Conservation (phyloP, 2,113 vertebrate genomes). For the Balaeniceps rex region DNA sequence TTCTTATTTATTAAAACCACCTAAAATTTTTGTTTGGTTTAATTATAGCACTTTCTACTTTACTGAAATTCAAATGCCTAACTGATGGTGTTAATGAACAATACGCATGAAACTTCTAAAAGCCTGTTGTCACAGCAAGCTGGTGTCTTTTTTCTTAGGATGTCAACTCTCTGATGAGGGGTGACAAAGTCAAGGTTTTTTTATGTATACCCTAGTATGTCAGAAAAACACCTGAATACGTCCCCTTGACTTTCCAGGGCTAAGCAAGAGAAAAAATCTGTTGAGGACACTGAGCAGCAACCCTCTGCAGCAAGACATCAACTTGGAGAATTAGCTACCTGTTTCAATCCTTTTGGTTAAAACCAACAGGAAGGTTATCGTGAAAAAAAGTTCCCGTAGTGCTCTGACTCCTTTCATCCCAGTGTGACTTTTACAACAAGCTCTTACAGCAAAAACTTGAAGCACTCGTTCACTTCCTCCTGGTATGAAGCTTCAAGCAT, state of each 20-base stretch:
- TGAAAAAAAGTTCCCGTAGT: neutral
- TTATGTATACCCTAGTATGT: neutral
- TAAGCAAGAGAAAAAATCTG: neutral
- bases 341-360: neutral
- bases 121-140: neutral
- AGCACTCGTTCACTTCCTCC: neutral
- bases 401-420: neutral
- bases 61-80: constrained; percentile 1
- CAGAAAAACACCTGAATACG: neutral
- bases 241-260: neutral
- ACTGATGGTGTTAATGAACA: neutral
- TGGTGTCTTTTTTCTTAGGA: neutral
- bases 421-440: neutral
- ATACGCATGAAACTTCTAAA: neutral
- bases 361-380: neutral
- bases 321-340: neutral
- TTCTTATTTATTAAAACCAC: neutral
- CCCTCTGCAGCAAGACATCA: neutral
- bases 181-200: neutral
- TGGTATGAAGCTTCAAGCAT: neutral
- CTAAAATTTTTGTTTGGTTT: neutral
- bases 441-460: neutral
- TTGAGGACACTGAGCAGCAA: neutral
- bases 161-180: neutral
- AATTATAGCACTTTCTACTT: neutral